Evolutionary conservation across 2,888 invertebrate genomes (phyloP).

Genomic region (Euproctis similis): DNA sequence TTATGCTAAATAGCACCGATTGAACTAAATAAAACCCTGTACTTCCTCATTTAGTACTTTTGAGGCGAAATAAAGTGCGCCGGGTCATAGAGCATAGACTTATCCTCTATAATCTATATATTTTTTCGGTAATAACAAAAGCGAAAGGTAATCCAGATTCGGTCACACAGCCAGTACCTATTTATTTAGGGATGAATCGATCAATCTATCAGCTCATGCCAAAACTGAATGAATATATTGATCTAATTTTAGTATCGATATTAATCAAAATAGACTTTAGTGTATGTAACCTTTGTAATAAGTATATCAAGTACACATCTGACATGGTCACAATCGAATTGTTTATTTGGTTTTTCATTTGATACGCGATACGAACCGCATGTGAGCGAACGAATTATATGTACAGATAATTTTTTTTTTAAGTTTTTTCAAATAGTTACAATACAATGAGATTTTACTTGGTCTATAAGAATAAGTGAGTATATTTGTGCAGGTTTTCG

Average conservation of each 20-base stretch:
- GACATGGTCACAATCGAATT: constrained; percentile 5
- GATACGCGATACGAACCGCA: constrained; percentile 23
- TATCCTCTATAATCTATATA: too few relatives aligned
- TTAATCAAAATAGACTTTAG: constrained; percentile 3
- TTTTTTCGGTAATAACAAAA: too few relatives aligned
- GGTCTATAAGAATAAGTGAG: constrained; percentile 61
- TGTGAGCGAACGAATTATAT: constrained; percentile 26
- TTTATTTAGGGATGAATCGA: neutral
- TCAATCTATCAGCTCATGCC: constrained; percentile 8
- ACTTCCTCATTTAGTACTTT: too few relatives aligned
- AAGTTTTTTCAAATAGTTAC: too few relatives aligned
- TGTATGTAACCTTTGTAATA: constrained; percentile 16
- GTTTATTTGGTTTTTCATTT: constrained; percentile 22
- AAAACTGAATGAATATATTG: constrained; percentile 9
- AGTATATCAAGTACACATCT: neutral
- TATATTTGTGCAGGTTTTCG: constrained; percentile 20
- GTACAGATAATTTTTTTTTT: constrained; percentile 15
- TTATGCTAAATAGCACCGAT: too few relatives aligned
- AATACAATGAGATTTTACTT: constrained; percentile 53
- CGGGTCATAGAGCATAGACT: too few relatives aligned
- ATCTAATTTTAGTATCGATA: constrained; percentile 3
- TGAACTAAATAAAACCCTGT: too few relatives aligned
- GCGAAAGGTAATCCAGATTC: too few relatives aligned
- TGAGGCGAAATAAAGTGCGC: too few relatives aligned
- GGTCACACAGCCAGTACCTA: too few relatives aligned